Evolutionary conservation across 2,888 invertebrate genomes (phyloP), one percentile per base, ranked within the genome.

Genomic region (Drosophila tripunctata): DNA sequence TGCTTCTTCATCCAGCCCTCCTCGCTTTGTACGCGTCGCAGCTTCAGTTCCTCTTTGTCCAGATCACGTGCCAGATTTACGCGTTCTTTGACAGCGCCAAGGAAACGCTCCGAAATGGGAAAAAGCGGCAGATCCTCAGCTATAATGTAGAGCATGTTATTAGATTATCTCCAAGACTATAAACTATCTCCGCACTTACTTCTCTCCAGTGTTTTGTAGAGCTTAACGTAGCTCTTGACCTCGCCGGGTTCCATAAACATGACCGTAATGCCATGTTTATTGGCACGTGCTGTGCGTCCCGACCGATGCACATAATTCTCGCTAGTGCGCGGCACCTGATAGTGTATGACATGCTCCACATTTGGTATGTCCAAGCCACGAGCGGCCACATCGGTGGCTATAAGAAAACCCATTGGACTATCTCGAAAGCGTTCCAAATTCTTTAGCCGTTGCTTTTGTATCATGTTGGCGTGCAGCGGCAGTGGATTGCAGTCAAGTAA

Each of bases 291-390:
- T 0, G 99, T 99, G 55, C 99, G 93, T 0, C 99, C 99, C 88
- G 98, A 98, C 64, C 99, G 94, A 90, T 99, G 99, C 0, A 99
- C 95, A 90, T 99, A 99, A 89, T 96, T 95, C 95, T 99, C 99
- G 6, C 96, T 96, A 0, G 98, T 98, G 81, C 96, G 94, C 0
- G 99, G 99, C 31, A 99, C 98, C 91, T 96, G 98, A 92, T 98
- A 99, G 91, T 99, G 99, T 67, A 99, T 93, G 1, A 99, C 99
- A 92, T 99, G 98, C 76, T 98, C 95, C 2, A 99, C 95, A 78
- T 95, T 93, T 0, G 97, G 96, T 80, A 99, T 98, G 92, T 99
- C 99, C 40, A 99, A 92, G 0, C 99, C 99, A 58, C 99, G 93
- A 0, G 99, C 98, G 0, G 99, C 99, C 4, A 99, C 99, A 92